Conservation (phyloP, 2,113 vertebrate species). For the Tympanuchus pallidicinctus region DNA sequence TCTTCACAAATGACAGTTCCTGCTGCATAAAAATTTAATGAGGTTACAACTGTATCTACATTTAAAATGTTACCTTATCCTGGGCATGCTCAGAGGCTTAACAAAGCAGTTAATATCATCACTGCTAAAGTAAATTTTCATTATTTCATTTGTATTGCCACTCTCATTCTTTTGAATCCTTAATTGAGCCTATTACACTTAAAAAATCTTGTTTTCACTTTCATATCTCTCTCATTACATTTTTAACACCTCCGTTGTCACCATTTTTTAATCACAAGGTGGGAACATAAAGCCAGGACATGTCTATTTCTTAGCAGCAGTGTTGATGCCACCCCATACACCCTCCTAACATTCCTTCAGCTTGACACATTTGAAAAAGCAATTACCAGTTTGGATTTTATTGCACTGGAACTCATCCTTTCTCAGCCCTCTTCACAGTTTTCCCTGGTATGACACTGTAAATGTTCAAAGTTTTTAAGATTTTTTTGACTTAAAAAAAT, state of each 20-base stretch:
- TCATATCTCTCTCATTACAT: not conserved
- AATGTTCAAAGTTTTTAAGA: not conserved
- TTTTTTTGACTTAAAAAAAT: not conserved
- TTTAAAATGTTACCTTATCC: not conserved
- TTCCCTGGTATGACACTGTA: not conserved
- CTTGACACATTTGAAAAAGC: not conserved
- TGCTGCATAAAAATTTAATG: not conserved
- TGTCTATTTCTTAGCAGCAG: not conserved
- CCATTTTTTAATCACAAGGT: not conserved
- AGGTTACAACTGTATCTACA: constrained; percentile 11
- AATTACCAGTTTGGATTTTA: not conserved
- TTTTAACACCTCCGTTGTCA: not conserved
- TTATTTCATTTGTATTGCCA: not conserved
- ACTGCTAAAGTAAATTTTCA: not conserved
- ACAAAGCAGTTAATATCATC: not conserved
- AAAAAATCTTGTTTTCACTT: not conserved
- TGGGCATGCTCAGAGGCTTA: not conserved
- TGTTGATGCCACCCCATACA: not conserved
- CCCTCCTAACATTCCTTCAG: not conserved
- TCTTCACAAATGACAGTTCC: not conserved
- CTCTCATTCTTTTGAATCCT: not conserved
- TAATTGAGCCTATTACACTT: not conserved
- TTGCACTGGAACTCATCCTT: not conserved
- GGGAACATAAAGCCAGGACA: not conserved
- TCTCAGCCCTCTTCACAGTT: not conserved